Percentiles rank a stretch among this genome's conserved stretches.
Conservation (phyloP, 1,140 invertebrate genomes). For the Hirudo medicinalis region DNA sequence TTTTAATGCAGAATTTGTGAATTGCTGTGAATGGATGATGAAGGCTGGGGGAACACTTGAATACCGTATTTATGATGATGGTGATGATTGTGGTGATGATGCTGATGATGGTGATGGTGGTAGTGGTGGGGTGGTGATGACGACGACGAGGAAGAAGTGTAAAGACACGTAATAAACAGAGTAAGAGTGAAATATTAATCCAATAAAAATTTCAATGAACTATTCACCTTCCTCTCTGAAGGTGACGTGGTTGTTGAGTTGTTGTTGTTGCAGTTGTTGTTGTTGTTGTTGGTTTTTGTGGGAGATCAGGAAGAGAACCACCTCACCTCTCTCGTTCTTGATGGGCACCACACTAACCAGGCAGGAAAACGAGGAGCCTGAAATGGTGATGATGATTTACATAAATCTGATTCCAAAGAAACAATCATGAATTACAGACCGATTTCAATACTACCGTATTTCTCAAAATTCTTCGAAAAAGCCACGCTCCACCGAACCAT, state of each 20-base stretch:
- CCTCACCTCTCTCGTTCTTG: conserved; percentile 93
- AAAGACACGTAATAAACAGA: too few relatives aligned
- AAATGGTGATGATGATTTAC: conserved; percentile 33
- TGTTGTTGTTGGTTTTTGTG: conserved; percentile 55
- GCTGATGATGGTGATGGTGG: background rate
- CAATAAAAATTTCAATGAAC: background rate
- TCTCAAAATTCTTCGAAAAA: too few relatives aligned
- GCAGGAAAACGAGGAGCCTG: conserved; percentile 84
- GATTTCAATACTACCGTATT: too few relatives aligned
- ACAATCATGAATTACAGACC: too few relatives aligned
- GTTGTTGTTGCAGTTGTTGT: background rate
- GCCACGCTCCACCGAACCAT: too few relatives aligned
- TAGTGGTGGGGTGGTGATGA: too few relatives aligned
- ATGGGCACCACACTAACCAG: conserved; percentile 92
- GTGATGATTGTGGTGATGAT: background rate
- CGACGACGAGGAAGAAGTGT: too few relatives aligned
- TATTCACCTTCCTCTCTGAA: conserved; percentile 17
- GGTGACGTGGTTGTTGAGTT: background rate
- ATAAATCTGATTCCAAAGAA: too few relatives aligned
- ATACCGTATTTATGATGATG: background rate
- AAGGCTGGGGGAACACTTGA: background rate
- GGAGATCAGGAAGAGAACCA: conserved; percentile 84
- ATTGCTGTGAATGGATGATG: background rate
- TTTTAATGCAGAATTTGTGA: background rate
- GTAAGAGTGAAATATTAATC: too few relatives aligned